These are phyloP conservation scores for Sebastes matsubarae DNA, from an alignment of 2,797 vertebrate genomes.

Conservation along the genomic window DNA sequence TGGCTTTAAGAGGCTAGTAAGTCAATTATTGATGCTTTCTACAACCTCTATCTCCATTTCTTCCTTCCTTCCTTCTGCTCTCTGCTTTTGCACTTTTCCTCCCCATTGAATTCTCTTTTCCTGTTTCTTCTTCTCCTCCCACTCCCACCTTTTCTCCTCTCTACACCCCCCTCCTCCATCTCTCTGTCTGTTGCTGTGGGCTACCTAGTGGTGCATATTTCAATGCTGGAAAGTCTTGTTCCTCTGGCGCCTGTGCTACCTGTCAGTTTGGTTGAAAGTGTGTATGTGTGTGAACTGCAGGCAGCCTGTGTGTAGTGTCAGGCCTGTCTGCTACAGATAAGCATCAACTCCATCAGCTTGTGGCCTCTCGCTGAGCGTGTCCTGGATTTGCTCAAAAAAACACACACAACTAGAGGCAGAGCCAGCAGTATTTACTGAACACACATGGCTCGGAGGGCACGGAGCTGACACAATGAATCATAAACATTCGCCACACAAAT, in stretches of 20 bases:
- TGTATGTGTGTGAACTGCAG: slow-evolving; percentile 13
- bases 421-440: slow-evolving; percentile 48
- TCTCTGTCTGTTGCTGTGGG: slow-evolving; percentile 27
- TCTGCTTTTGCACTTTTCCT: slow-evolving; percentile 19
- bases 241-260: slow-evolving; percentile 26
- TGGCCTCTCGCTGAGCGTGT: slow-evolving; percentile 54
- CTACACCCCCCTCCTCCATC: neutral
- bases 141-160: neutral
- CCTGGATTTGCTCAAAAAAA: slow-evolving; percentile 51
- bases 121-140: neutral
- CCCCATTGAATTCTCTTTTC: neutral
- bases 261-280: slow-evolving; percentile 24
- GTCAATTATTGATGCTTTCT: slow-evolving; percentile 73
- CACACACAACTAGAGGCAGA: slow-evolving; percentile 31
- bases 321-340: slow-evolving; percentile 66
- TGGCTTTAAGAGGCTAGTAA: slow-evolving; percentile 49
- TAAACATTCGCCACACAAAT: slow-evolving; percentile 33
- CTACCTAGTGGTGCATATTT: neutral
- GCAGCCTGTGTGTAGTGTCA: slow-evolving; percentile 36
- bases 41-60: slow-evolving; percentile 11
- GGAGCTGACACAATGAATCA: slow-evolving; percentile 44
- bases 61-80: neutral
- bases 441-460: slow-evolving; percentile 9
- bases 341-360: slow-evolving; percentile 62
- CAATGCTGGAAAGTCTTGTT: slow-evolving; percentile 21